Evolutionary conservation across 1,140 invertebrate genomes (phyloP), one percentile per base, ranked within the genome.

Genomic region (Ceratosolen fusciceps): DNA sequence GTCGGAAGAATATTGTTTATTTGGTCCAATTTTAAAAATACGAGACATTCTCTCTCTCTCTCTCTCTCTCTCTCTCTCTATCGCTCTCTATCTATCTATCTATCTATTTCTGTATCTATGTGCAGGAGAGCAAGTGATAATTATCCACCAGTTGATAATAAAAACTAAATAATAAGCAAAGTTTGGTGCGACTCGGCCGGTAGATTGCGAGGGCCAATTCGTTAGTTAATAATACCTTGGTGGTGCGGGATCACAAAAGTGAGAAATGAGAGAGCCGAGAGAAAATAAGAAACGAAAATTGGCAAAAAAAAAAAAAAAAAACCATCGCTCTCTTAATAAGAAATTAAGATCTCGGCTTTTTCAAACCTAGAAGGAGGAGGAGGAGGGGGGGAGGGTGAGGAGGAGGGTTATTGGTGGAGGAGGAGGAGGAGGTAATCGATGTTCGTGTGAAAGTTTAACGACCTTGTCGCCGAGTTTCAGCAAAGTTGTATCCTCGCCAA

Each of bases 401-500:
- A n/a, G n/a, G n/a, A n/a, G n/a, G n/a, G n/a, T n/a, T n/a, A n/a
- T n/a, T n/a, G n/a, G n/a, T n/a, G n/a, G n/a, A n/a, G n/a, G n/a
- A n/a, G n/a, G n/a, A n/a, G n/a, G n/a, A 5, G 39, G 12, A 43
- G 19, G 65, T 5, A 65, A 77, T 70, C 65, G 26, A 68, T 77
- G 14, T 4, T 49, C 68, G 34, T 67, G 76, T 43, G 56, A 71
- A 71, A 78, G 68, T 78, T 78, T 78, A 78, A 71, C 67, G 76
- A 78, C 68, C 68, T 70, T 70, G 76, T 49, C 4, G 71, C 8
- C 31, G 71, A 73, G 71, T 62, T 47, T n/a, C 39, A 58, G 39
- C 37, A 75, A 75, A 75, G 73, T 62, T 75, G 56, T 37, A 5
- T 34, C 37, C 19, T 21, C 19, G 52, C 14, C 52, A n/a, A 54